Percentiles rank a stretch among this genome's conserved stretches.
Evolutionary conservation across 2,797 vertebrate genomes (phyloP).

Genomic region (Phoxinus dragarum): DNA sequence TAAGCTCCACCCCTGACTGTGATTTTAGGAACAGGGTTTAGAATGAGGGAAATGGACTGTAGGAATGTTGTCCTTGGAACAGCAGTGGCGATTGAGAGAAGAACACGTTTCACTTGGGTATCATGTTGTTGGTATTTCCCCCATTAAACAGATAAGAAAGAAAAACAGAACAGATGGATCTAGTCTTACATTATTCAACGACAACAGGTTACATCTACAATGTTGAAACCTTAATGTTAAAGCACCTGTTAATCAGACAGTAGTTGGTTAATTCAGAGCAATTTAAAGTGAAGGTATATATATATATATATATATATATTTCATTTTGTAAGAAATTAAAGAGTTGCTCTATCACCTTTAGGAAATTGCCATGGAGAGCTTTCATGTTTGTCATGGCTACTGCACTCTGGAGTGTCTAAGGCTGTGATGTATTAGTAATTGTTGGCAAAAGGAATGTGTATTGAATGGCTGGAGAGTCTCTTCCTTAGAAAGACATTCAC

Average conservation of each 20-base stretch:
- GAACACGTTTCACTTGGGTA: not conserved
- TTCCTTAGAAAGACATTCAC: conserved; percentile 44
- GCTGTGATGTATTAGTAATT: conserved; percentile 51
- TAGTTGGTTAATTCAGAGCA: too few species aligned
- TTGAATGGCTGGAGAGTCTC: conserved; percentile 21
- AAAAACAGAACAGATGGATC: conserved; percentile 15
- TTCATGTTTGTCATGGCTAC: conserved; percentile 46
- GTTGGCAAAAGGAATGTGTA: conserved; percentile 41
- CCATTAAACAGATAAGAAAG: not conserved
- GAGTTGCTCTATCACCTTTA: conserved; percentile 7
- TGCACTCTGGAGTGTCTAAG: conserved; percentile 36
- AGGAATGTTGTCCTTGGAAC: not conserved
- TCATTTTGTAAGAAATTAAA: not conserved
- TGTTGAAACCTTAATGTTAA: not conserved
- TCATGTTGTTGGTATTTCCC: not conserved
- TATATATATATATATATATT: too few species aligned
- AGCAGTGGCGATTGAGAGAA: not conserved
- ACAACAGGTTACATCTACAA: not conserved
- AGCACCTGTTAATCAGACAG: not conserved
- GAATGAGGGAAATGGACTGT: not conserved
- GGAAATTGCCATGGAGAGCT: conserved; percentile 24
- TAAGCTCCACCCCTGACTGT: not conserved
- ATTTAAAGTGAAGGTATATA: not conserved
- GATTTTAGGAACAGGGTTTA: not conserved
- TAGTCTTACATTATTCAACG: not conserved